These are phyloP conservation scores for Stichodactyla helianthus DNA, from an alignment of 64 coral and sea anemone genomes.

Conservation along the genomic window DNA sequence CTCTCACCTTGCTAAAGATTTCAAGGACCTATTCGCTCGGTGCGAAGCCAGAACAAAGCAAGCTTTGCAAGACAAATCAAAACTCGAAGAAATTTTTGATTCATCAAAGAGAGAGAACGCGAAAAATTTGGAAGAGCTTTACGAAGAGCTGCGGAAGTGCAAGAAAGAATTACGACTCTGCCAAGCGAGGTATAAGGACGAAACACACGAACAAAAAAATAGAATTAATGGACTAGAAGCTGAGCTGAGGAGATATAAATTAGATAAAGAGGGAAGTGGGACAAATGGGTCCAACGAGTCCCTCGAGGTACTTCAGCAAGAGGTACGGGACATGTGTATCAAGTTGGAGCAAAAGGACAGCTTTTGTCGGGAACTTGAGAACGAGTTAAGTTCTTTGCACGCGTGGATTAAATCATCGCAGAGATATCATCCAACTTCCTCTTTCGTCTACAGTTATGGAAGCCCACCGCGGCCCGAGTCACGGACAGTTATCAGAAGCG, in stretches of 20 bases:
- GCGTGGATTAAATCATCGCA: conserved; percentile 64
- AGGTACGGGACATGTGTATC: conserved; percentile 73
- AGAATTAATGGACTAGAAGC: conserved; percentile 61
- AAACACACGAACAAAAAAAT: conserved; percentile 67
- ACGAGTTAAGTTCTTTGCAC: conserved; percentile 67
- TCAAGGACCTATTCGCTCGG: conserved; percentile 53
- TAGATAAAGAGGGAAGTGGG: conserved; percentile 51
- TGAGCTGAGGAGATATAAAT: conserved; percentile 51
- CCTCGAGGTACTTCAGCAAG: conserved; percentile 81
- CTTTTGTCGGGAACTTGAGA: conserved; percentile 61
- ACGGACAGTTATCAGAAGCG: conserved; percentile 54
- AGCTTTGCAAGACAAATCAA: conserved; percentile 44
- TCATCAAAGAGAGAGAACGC: conserved; percentile 60
- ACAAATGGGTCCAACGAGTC: conserved; percentile 74
- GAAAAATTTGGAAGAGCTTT: conserved; percentile 65
- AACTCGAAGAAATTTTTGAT: conserved; percentile 41
- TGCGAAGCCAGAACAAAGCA: conserved; percentile 47
- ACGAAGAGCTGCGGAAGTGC: conserved; percentile 57
- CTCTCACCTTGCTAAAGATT: conserved; percentile 53
- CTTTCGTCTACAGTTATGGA: conserved; percentile 13
- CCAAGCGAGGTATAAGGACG: conserved; percentile 47
- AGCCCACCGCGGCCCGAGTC: conserved; percentile 50
- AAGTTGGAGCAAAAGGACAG: conserved; percentile 81
- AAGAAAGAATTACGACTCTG: conserved; percentile 70
- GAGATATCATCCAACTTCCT: conserved; percentile 41